Base-by-base conservation (phyloP, 2,888 invertebrate species). In the Phyto melanocephala region DNA sequence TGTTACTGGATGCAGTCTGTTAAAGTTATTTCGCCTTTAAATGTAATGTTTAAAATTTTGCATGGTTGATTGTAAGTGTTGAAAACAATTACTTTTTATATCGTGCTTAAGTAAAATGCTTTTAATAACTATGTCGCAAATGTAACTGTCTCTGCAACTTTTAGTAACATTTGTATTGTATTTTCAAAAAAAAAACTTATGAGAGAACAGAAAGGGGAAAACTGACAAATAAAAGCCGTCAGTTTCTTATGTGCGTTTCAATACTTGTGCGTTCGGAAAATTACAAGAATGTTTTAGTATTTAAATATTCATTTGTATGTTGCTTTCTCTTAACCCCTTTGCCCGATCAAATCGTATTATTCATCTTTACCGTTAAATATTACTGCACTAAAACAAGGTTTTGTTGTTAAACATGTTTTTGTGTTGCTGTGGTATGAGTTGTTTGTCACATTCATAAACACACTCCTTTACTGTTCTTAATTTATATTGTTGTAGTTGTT, bases 91-190 rank as follows among this genome's bases (percentile, higher is more conserved):
- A 1, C 20, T 35, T 8, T 56, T 52, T 28, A 37, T 54, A 62
- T 77, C 40, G 60, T 67, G 47, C 45, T 24, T 54, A 37, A 42
- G 50, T 81, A 65, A 84, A 85, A 84, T 84, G 84, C 84, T 85
- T 85, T 85, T 85, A 85, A 85, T 86, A 85, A 84, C 84, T 80
- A 83, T 84, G 84, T 84, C 81, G 79, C 84, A 81, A 83, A 81
- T 84, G 84, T 84, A 83, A 79, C 79, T 85, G 86, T 85, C 86
- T 77, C 86, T 77, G 70, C 62, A 62, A 80, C 78, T 78, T 72
- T 79, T 79, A 67, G 80, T 70, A 84, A 84, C 82, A 81, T 67
- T 81, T 82, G 77, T 77, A 17, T 70, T 47, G 28, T 35, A 37
- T 11, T 17, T 17, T n/a, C 10, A 63, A 65, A 47, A 15, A 20